Base-by-base conservation (phyloP, 2,888 invertebrate species). In the Protonemura montana region DNA sequence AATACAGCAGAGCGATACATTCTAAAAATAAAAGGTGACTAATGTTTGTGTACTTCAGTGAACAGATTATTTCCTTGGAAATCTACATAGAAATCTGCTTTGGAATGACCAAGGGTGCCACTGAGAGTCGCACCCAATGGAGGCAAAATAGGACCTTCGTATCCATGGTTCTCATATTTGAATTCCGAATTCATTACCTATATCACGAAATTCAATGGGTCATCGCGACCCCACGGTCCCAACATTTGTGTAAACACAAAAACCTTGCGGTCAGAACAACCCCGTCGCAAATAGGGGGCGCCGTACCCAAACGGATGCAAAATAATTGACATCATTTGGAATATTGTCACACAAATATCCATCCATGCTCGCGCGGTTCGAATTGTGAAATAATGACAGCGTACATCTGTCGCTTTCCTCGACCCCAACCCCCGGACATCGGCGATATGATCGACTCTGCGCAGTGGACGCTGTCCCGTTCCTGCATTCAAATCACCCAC, bases 181-280 rank as follows among this genome's bases (percentile, higher is more conserved):
- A 59, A 59, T 59, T 59, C 59, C 59, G 59, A 59, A 59, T 59
- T 59, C 59, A 59, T 59, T 59, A 59, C 59, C 59, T 59, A 59
- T 59, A 59, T 59, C 59, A 59, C 59, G 59, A 21, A 59, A 59
- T 59, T 59, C 59, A 59, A 59, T 59, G 59, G 59, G 59, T 21
- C 21, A 59, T 59, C 59, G 59, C 59, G 16, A 10, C 59, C 59
- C 59, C 59, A 10, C 59, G 1, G 59, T 16, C 13, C 59, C 59
- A 59, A 59, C 59, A 59, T 59, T 59, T 59, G 59, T 59, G 59
- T 21, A 59, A 59, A 59, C 59, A 59, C 59, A 59, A 59, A 59
- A 59, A 59, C 59, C 59, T 21, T 59, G 59, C 59, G 59, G 59
- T 59, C 59, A 59, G 59, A 21, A 21, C 21, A 10, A 2, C 59